A percentile compares a stretch with the other conserved stretches of the same genome.
Evolutionary conservation across 2,888 invertebrate species (phyloP).

Genomic region (Epirrhoe alternata): DNA sequence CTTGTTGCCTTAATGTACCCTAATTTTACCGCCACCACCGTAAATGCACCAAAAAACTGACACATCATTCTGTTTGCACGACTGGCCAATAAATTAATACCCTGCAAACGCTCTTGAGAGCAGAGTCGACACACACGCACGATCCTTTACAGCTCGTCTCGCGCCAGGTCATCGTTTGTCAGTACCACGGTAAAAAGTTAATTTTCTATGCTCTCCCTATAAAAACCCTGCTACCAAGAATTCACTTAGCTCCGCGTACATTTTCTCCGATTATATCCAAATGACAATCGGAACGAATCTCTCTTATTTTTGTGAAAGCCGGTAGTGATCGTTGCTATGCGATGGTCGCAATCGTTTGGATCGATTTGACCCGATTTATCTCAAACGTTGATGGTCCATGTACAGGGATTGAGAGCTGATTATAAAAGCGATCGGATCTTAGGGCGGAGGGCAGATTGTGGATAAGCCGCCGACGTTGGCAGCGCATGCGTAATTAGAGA

Average conservation of each 20-base stretch:
- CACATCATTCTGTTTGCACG: constrained; percentile 81
- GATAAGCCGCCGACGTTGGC: constrained; percentile 80
- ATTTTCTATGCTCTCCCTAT: constrained; percentile 58
- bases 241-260: constrained; percentile 55
- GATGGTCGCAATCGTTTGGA: constrained; percentile 47
- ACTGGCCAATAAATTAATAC: constrained; percentile 80
- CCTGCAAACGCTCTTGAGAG: constrained; percentile 63
- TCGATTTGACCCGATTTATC: constrained; percentile 61
- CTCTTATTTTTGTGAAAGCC: constrained; percentile 60
- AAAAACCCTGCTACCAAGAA: constrained; percentile 57
- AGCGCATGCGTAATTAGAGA: constrained; percentile 85
- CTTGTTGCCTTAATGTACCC: constrained; percentile 83
- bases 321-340: constrained; percentile 45
- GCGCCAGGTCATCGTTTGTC: constrained; percentile 42
- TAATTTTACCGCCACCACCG: constrained; percentile 73
- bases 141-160: constrained; percentile 58
- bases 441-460: constrained; percentile 81
- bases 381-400: constrained; percentile 70
- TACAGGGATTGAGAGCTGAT: constrained; percentile 78
- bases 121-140: constrained; percentile 66
- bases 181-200: constrained; percentile 48
- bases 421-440: constrained; percentile 78
- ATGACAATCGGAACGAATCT: constrained; percentile 62
- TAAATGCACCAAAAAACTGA: constrained; percentile 74
- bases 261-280: constrained; percentile 63